These are phyloP conservation scores for Lepisosteus oculatus DNA, from an alignment of 2,113 vertebrate species.

Conservation along the genomic window DNA sequence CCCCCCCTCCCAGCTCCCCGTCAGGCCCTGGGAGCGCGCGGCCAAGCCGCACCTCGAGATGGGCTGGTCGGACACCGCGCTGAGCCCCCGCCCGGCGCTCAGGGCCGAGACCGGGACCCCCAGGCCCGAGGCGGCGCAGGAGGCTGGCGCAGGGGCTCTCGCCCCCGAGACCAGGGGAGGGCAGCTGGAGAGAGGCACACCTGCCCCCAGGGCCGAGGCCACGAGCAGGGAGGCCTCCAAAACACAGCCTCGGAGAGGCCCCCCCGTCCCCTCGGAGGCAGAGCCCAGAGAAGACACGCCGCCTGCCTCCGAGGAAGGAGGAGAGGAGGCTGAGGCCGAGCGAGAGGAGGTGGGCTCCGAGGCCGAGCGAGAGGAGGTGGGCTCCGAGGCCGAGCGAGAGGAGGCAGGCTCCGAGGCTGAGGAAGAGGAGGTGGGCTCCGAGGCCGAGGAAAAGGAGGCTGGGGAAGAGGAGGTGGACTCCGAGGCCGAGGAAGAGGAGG, in stretches of 20 bases:
- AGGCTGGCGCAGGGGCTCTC: background rate
- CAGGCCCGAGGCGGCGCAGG: background rate
- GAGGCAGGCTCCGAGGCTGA: background rate
- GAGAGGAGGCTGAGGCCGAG: background rate
- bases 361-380: background rate
- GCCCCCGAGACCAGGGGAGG: background rate
- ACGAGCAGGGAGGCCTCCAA: no score
- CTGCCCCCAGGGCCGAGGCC: no score
- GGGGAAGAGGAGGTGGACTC: slow-evolving; percentile 23
- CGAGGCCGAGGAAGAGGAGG: slow-evolving; percentile 17
- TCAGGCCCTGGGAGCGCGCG: no score
- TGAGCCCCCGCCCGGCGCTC: slow-evolving; percentile 46
- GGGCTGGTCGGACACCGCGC: background rate
- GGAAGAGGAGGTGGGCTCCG: background rate
- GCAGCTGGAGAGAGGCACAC: background rate
- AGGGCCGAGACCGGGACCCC: slow-evolving; percentile 25
- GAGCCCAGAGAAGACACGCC: background rate
- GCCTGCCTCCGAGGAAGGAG: background rate
- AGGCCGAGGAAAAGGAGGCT: background rate
- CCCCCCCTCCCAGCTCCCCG: no score
- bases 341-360: background rate
- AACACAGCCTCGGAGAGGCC: no score
- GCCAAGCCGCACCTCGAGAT: no score
- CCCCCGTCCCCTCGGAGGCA: no score
- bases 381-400: background rate